Evolutionary conservation across 2,113 vertebrate genomes (phyloP).

Genomic region (Nannospalax galili): DNA sequence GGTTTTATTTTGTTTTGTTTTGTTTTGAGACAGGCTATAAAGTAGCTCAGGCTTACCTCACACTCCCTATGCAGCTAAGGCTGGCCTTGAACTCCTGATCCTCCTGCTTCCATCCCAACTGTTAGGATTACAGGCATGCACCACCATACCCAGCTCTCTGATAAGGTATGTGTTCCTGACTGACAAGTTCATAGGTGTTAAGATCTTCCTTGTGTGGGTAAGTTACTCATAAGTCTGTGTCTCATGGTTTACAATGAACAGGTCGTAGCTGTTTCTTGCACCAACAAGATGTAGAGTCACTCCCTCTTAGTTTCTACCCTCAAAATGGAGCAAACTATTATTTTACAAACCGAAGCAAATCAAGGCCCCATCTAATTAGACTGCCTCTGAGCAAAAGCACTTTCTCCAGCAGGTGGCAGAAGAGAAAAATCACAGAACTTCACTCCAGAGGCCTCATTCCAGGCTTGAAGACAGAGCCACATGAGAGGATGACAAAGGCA

Average conservation of each 20-base stretch:
- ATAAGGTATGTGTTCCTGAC: neutral
- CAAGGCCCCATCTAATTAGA: neutral
- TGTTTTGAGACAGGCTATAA: neutral
- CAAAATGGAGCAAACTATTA: neutral
- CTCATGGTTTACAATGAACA: neutral
- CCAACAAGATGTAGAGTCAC: neutral
- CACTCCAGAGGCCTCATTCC: neutral
- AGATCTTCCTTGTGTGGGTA: neutral
- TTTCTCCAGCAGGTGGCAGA: neutral
- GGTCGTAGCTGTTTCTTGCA: neutral
- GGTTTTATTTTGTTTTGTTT: neutral
- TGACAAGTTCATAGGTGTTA: neutral
- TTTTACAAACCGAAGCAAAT: neutral
- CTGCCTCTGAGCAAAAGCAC: neutral
- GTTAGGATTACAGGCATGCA: neutral
- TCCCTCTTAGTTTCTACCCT: neutral
- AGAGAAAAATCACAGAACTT: constrained; percentile 29
- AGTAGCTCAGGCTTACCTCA: neutral
- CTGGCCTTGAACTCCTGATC: neutral
- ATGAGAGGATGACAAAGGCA: neutral
- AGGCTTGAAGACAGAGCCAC: neutral
- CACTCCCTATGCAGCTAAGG: neutral
- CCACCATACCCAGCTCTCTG: neutral
- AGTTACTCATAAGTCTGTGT: neutral
- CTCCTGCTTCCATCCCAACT: neutral